Evolutionary conservation across 2,888 invertebrate species (phyloP).

Genomic region (Pecten maximus): DNA sequence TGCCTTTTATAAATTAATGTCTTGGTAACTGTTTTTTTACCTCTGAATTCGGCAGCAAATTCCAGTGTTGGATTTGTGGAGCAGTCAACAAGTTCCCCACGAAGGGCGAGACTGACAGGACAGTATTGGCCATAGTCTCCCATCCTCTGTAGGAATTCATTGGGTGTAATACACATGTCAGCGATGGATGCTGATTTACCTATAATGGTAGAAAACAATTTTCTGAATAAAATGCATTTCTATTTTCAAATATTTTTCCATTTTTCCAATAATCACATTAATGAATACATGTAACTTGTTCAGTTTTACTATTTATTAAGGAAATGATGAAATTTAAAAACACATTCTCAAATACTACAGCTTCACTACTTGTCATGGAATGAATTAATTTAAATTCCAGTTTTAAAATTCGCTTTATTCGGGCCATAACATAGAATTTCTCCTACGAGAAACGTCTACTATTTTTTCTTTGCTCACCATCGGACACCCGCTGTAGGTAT

Average conservation of each 20-base stretch:
- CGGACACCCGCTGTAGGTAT: slow-evolving; percentile 77
- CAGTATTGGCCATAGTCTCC: slow-evolving; percentile 82
- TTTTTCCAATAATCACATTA: no score
- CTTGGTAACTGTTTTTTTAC: slow-evolving; percentile 50
- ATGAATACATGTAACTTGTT: no score
- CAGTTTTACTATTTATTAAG: no score
- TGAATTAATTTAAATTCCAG: no score
- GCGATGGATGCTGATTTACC: slow-evolving; percentile 81
- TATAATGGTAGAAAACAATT: slow-evolving; percentile 57
- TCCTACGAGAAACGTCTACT: neutral
- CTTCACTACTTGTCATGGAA: no score
- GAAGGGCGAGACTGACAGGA: slow-evolving; percentile 80
- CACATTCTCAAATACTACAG: no score
- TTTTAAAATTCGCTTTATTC: no score
- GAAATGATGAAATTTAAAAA: no score
- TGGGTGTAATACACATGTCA: slow-evolving; percentile 81
- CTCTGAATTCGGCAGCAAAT: slow-evolving; percentile 82
- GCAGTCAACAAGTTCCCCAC: slow-evolving; percentile 81
- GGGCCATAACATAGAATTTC: neutral
- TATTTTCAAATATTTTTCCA: no score
- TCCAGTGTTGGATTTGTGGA: slow-evolving; percentile 74
- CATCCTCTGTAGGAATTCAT: slow-evolving; percentile 79
- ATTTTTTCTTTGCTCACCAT: slow-evolving; percentile 68
- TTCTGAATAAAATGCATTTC: neutral
- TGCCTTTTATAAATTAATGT: no score